A percentile compares a stretch with the other conserved stretches of the same genome.
Evolutionary conservation across 2,797 vertebrate species (phyloP).

Genomic region (Spinus pinus): DNA sequence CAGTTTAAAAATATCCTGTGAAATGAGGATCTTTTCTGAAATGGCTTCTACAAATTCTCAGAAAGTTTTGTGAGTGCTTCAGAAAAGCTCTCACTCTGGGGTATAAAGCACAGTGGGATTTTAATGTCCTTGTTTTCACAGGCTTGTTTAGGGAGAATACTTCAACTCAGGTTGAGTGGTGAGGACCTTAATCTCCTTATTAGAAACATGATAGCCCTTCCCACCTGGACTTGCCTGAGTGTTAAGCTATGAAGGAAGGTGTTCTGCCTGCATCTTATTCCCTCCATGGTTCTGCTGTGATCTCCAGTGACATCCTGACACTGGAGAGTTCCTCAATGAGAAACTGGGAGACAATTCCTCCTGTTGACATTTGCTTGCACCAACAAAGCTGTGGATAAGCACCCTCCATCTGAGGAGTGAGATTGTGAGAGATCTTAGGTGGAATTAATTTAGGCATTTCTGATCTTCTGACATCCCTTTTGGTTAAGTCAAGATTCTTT

Average conservation of each 20-base stretch:
- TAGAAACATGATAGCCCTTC: not conserved
- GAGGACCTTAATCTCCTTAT: not conserved
- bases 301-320: not conserved
- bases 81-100: slow-evolving; percentile 21
- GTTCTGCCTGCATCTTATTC: not conserved
- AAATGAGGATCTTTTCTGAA: slow-evolving; percentile 22
- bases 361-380: slow-evolving; percentile 37
- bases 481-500: slow-evolving; percentile 22
- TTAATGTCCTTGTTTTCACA: slow-evolving; percentile 28
- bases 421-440: not conserved
- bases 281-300: not conserved
- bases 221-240: not conserved
- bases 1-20: not conserved
- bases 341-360: slow-evolving; percentile 24
- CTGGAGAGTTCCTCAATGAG: not conserved
- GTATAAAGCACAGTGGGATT: slow-evolving; percentile 14
- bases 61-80: slow-evolving; percentile 40
- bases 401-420: not conserved
- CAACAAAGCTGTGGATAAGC: not conserved
- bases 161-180: not conserved
- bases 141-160: not conserved
- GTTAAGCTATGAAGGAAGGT: slow-evolving; percentile 20
- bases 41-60: not conserved
- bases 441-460: slow-evolving; percentile 57
- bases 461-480: not conserved